Percentiles rank a stretch among this genome's conserved stretches.
Conservation (phyloP, 2,888 invertebrate genomes). For the Entomobrya proxima region DNA sequence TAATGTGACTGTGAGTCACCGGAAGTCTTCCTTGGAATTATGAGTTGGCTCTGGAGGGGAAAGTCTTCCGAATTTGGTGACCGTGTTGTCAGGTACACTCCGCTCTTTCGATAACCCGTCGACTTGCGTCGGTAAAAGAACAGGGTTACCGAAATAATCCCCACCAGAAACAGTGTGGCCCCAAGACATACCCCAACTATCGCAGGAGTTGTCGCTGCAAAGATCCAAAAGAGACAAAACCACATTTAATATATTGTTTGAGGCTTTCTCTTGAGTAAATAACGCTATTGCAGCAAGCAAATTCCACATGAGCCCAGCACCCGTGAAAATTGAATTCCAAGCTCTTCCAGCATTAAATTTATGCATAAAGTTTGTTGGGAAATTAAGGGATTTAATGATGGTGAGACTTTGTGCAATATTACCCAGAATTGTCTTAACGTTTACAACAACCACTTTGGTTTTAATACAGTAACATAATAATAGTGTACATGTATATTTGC, state of each 20-base stretch:
- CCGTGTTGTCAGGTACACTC: conserved; percentile 72
- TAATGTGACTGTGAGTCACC: conserved; percentile 58
- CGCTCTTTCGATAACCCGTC: conserved; percentile 75
- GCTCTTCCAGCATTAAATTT: conserved; percentile 47
- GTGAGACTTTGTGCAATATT: conserved; percentile 4
- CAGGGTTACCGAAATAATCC: conserved; percentile 82
- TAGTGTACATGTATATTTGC: too few species aligned
- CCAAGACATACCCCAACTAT: conserved; percentile 83
- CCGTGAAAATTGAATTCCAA: conserved; percentile 52
- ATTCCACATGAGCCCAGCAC: neutral
- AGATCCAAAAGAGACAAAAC: conserved; percentile 26
- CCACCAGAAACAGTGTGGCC: conserved; percentile 81
- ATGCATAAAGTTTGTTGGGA: conserved; percentile 38
- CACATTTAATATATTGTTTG: neutral
- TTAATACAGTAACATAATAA: neutral
- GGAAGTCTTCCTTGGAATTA: conserved; percentile 70
- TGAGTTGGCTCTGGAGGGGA: conserved; percentile 72
- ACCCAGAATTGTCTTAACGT: conserved; percentile 24
- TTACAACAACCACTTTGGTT: neutral
- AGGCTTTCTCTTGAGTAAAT: neutral
- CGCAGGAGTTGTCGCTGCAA: conserved; percentile 80
- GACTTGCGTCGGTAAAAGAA: conserved; percentile 83
- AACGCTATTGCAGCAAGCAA: neutral
- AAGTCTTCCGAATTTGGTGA: conserved; percentile 74
- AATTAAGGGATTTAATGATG: conserved; percentile 52